Evolutionary conservation across 2,797 vertebrate species (phyloP).

Genomic region (Acanthurus tractus): DNA sequence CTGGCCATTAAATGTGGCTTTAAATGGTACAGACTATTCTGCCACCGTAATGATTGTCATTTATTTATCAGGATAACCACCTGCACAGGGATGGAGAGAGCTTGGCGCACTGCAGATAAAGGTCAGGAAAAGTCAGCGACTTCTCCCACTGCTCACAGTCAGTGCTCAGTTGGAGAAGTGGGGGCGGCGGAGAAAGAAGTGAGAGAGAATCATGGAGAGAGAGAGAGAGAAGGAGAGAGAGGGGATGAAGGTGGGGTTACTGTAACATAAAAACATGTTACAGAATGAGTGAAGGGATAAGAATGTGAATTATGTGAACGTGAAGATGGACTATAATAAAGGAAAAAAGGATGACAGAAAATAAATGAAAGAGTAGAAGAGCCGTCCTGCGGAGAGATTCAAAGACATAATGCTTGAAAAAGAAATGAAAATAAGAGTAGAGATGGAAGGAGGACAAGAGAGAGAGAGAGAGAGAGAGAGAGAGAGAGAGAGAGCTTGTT

Average conservation of each 20-base stretch:
- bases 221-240: neutral
- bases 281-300: neutral
- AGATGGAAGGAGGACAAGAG: neutral
- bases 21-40: conserved; percentile 9
- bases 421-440: conserved; percentile 24
- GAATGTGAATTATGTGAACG: neutral
- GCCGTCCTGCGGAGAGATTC: neutral
- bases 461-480: too few species aligned
- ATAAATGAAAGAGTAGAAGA: conserved; percentile 11
- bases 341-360: conserved; percentile 1
- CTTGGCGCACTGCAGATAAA: conserved; percentile 63
- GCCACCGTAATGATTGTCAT: conserved; percentile 13
- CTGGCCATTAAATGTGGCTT: neutral
- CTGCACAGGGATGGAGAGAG: conserved; percentile 21
- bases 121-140: conserved; percentile 76
- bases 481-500: conserved; percentile 18
- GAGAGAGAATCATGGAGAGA: neutral
- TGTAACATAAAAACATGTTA: conserved; percentile 5
- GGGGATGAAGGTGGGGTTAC: neutral
- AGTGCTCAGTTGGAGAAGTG: conserved; percentile 35
- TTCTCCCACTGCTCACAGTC: conserved; percentile 67
- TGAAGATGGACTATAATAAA: conserved; percentile 23
- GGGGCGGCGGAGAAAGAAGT: neutral
- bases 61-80: conserved; percentile 65
- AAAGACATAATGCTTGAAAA: conserved; percentile 5